These are phyloP conservation scores for Drosophila repleta DNA, from an alignment of 1,140 invertebrate genomes.

Conservation along the genomic window DNA sequence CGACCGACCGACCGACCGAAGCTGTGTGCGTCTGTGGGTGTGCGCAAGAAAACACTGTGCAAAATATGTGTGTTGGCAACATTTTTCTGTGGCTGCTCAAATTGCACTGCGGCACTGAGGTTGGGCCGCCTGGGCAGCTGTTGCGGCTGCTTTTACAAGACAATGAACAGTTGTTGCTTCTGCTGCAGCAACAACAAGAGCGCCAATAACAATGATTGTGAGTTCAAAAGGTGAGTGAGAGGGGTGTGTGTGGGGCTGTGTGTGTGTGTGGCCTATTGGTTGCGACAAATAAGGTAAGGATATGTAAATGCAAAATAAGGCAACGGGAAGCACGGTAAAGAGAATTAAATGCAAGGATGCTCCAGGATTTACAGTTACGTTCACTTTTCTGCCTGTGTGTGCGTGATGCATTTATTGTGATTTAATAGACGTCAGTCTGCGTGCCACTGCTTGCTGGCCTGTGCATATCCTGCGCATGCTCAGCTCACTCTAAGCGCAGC, in stretches of 20 bases:
- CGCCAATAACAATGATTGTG: slow-evolving; percentile 11
- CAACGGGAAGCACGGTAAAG: too few relatives aligned
- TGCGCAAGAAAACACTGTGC: slow-evolving; percentile 64
- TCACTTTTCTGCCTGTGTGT: background rate
- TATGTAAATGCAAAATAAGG: slow-evolving; percentile 1
- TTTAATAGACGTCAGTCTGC: too few relatives aligned
- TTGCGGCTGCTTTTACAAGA: slow-evolving; percentile 43
- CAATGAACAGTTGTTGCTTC: slow-evolving; percentile 61
- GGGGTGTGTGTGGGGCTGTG: background rate
- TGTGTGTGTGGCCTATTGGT: slow-evolving; percentile 18
- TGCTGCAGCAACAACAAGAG: slow-evolving; percentile 20
- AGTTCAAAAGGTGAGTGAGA: slow-evolving; percentile 6
- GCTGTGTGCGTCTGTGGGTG: slow-evolving; percentile 22
- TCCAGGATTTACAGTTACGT: background rate
- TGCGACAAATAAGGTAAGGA: slow-evolving; percentile 35
- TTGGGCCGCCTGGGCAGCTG: slow-evolving; percentile 13
- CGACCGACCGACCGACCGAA: too few relatives aligned
- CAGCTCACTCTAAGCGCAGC: background rate
- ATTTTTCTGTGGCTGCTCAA: slow-evolving; percentile 73
- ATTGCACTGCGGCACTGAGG: slow-evolving; percentile 64
- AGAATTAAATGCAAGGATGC: background rate
- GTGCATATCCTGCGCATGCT: background rate
- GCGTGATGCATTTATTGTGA: too few relatives aligned
- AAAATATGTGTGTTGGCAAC: slow-evolving; percentile 63
- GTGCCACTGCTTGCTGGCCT: too few relatives aligned